Percentiles rank a stretch among this genome's conserved stretches.
Conservation (phyloP, 1,140 invertebrate species). For the Trichogramma pretiosum region DNA sequence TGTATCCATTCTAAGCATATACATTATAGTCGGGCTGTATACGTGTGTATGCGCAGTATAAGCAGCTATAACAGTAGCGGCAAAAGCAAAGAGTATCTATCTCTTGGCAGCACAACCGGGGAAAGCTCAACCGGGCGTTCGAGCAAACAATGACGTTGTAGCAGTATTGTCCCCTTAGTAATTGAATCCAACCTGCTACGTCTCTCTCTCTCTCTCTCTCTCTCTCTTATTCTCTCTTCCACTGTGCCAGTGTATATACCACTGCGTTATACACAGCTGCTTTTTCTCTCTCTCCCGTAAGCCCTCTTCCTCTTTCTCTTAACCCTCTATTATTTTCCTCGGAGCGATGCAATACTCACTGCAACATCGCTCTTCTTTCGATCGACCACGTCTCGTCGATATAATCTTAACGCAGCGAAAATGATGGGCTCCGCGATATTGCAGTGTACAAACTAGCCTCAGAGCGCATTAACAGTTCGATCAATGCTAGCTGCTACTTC, state of each 20-base stretch:
- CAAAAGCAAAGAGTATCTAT: conserved; percentile 6
- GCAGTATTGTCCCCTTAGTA: conserved; percentile 44
- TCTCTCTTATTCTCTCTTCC: too few relatives aligned
- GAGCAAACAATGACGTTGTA: conserved; percentile 40
- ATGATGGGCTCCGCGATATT: too few relatives aligned
- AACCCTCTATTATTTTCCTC: neutral
- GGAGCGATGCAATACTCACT: too few relatives aligned
- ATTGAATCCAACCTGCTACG: conserved; percentile 47
- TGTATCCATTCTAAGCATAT: too few relatives aligned
- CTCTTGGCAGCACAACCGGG: conserved; percentile 23
- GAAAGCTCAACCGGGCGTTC: conserved; percentile 36
- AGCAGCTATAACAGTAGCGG: conserved; percentile 4
- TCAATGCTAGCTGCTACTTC: too few relatives aligned
- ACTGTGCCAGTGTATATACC: too few relatives aligned
- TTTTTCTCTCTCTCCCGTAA: conserved; percentile 20
- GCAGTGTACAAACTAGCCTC: too few relatives aligned
- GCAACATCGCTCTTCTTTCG: conserved; percentile 19
- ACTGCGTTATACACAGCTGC: conserved; percentile 21
- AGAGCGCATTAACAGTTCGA: too few relatives aligned
- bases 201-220: too few relatives aligned
- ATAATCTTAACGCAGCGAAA: too few relatives aligned
- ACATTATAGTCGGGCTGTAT: too few relatives aligned
- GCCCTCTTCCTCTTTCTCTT: conserved; percentile 12
- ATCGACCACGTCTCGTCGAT: neutral
- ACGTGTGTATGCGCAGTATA: neutral